Evolutionary conservation across 2,797 vertebrate genomes (phyloP), one percentile per base, ranked within the genome.

Genomic region (Bradypus variegatus): DNA sequence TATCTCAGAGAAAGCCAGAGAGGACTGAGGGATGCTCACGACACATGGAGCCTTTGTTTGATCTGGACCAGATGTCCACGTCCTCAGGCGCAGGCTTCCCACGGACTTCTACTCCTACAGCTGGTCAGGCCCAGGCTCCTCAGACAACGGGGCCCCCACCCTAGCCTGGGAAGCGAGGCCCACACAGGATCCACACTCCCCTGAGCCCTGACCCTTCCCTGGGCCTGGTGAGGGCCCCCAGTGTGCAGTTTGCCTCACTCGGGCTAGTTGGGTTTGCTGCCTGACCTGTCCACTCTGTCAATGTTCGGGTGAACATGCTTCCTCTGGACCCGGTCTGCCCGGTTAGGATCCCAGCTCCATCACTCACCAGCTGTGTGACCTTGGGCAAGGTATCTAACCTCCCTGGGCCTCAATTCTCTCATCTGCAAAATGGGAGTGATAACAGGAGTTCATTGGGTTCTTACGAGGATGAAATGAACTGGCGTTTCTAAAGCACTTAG

Each of bases 21-120:
- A 48, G 45, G 16, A 53, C 67, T 0, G 0, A 2, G 15, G 14
- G 31, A 11, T 16, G 36, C 33, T 21, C n/a, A n/a, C 8, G 2
- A 29, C 1, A 2, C 48, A 14, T 6, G 3, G 1, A 15, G 31
- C 15, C 48, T 25, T 45, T 45, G 41, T 45, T 13, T 27, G n/a
- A 16, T 70, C 80, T 83, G 15, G 0, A 29, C 41, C 29, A 36
- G 72, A 21, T 14, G 9, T 50, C 53, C 29, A 1, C 21, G 2
- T 18, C 31, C 23, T 53, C 2, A 2, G 33, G 6, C 11, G 36
- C 45, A 23, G 15, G 6, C 41, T n/a, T 72, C 80, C 29, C 64
- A 9, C 0, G 3, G 78, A 48, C 38, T 25, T 19, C 38, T 8
- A 48, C 64, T 41, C 72, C 55, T 58, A 65, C 50, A 27, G 1